A percentile compares a stretch with the other conserved stretches of the same genome.
Evolutionary conservation across 2,113 vertebrate genomes (phyloP).

Genomic region (Ammodramus savannarum): DNA sequence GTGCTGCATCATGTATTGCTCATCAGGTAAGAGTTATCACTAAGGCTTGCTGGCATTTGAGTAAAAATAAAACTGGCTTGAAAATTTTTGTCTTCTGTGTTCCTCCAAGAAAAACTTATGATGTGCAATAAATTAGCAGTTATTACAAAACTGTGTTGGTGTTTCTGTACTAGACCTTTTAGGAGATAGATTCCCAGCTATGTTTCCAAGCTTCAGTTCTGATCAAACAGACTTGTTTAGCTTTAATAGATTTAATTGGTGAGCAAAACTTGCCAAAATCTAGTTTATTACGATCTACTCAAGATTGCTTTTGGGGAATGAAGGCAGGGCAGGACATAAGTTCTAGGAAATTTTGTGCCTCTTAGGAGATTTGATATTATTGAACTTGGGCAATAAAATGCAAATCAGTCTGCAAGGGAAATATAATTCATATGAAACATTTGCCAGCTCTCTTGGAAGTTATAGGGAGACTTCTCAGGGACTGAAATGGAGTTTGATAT

Average conservation of each 20-base stretch:
- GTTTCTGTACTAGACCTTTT: background rate
- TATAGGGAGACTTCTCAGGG: background rate
- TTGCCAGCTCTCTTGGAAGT: background rate
- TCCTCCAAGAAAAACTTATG: background rate
- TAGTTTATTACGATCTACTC: background rate
- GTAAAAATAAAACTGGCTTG: background rate
- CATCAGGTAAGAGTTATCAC: background rate
- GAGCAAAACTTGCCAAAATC: background rate
- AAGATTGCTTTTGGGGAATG: background rate
- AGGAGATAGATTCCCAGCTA: background rate
- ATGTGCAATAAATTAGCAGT: background rate
- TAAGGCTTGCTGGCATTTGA: background rate
- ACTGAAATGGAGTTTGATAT: background rate
- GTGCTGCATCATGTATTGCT: background rate
- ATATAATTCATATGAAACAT: background rate
- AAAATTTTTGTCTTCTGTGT: background rate
- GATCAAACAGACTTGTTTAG: background rate
- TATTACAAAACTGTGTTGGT: background rate
- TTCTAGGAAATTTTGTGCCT: background rate
- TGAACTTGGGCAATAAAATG: background rate
- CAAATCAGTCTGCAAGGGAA: background rate
- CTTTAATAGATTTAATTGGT: background rate
- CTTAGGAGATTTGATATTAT: background rate
- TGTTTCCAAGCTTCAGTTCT: background rate
- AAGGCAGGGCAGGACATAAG: background rate